Conservation (phyloP, 2,113 vertebrate genomes). For the Verasper variegatus region DNA sequence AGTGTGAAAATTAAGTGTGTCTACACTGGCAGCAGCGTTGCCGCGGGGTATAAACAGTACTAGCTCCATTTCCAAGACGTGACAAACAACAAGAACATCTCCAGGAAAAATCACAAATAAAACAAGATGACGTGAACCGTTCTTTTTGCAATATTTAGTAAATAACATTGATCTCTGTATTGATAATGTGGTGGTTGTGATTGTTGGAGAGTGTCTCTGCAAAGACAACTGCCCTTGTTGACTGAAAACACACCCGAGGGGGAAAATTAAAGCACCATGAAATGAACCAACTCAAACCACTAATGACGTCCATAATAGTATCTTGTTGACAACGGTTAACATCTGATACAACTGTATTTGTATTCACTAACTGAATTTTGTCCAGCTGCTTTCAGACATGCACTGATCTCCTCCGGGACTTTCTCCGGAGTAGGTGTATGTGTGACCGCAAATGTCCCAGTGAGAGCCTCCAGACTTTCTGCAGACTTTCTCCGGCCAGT, state of each 20-base stretch:
- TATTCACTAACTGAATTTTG: too few relatives aligned
- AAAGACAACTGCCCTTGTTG: not conserved
- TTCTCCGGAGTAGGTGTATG: too few relatives aligned
- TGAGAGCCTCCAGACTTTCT: too few relatives aligned
- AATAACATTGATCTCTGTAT: not conserved
- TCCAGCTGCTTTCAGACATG: too few relatives aligned
- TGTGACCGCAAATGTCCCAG: too few relatives aligned
- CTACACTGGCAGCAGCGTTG: conserved; percentile 25
- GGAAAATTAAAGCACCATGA: not conserved
- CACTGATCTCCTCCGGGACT: too few relatives aligned
- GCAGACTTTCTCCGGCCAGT: too few relatives aligned
- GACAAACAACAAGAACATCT: conserved; percentile 9
- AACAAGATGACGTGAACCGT: not conserved
- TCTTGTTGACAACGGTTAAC: not conserved
- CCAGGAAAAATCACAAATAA: not conserved
- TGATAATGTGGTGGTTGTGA: not conserved
- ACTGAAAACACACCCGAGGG: not conserved
- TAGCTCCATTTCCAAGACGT: not conserved
- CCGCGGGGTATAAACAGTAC: not conserved
- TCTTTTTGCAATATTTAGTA: not conserved
- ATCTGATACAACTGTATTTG: not conserved
- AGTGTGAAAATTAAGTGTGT: conserved; percentile 32
- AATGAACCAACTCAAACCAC: conserved; percentile 10
- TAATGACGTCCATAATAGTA: conserved; percentile 12
- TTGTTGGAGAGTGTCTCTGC: not conserved